Conservation (phyloP, 2,888 invertebrate genomes). For the Campoletis raptor region DNA sequence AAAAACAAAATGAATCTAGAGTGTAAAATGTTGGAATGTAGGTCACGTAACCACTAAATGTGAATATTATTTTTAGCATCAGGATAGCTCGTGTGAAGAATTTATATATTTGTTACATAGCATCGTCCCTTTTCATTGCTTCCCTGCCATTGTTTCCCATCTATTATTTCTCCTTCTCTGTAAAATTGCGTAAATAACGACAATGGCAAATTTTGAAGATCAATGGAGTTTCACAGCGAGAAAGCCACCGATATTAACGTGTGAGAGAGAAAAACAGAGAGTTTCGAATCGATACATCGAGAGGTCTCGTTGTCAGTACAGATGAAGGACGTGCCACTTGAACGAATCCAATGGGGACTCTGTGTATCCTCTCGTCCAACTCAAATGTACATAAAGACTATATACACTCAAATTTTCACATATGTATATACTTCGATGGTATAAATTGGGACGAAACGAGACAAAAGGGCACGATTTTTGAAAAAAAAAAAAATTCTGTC, state of each 20-base stretch:
- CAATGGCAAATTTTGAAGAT: slow-evolving; percentile 11
- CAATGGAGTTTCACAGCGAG: slow-evolving; percentile 13
- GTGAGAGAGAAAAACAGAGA: slow-evolving; percentile 26
- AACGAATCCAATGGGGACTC: slow-evolving; percentile 65
- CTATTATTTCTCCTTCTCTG: neutral
- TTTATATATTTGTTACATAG: slow-evolving; percentile 24
- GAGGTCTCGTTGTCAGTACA: slow-evolving; percentile 66
- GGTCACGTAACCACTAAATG: slow-evolving; percentile 46
- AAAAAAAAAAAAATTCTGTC: neutral
- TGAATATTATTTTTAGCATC: slow-evolving; percentile 52
- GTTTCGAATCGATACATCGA: slow-evolving; percentile 70
- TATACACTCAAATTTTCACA: neutral
- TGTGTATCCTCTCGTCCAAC: slow-evolving; percentile 64
- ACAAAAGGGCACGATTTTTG: neutral
- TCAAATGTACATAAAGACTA: slow-evolving; percentile 46
- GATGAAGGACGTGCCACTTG: slow-evolving; percentile 68
- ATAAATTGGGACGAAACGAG: neutral
- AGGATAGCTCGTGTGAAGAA: slow-evolving; percentile 22
- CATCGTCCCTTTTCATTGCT: slow-evolving; percentile 17
- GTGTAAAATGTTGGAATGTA: slow-evolving; percentile 27
- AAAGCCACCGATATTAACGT: slow-evolving; percentile 25
- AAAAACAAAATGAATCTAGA: neutral
- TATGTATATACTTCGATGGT: neutral
- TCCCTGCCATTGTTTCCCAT: neutral
- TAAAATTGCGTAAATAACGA: slow-evolving; percentile 8